These are phyloP conservation scores for Zaprionus lineosus DNA, from an alignment of 2,888 invertebrate genomes.

Conservation along the genomic window DNA sequence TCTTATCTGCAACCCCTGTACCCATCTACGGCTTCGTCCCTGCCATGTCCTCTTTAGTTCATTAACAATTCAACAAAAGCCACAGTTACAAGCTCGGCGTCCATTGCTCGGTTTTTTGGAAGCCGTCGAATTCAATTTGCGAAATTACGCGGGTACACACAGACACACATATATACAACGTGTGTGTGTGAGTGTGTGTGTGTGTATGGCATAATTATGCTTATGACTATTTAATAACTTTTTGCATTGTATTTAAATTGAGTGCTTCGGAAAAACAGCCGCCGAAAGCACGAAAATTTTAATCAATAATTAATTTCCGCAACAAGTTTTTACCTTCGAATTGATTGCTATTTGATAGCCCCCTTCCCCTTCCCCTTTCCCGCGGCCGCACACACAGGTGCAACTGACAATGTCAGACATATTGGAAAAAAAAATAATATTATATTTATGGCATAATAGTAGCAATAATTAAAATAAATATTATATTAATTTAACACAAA, in stretches of 20 bases:
- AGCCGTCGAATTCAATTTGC: slow-evolving; percentile 21
- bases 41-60: slow-evolving; percentile 33
- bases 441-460: no score
- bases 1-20: slow-evolving; percentile 1
- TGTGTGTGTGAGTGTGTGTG: not conserved
- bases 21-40: slow-evolving; percentile 1
- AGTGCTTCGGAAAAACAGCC: slow-evolving; percentile 28
- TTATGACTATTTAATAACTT: slow-evolving; percentile 64
- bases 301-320: slow-evolving; percentile 69
- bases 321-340: slow-evolving; percentile 41
- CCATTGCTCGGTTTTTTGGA: not conserved
- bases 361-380: not conserved
- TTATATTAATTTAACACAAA: no score
- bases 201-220: slow-evolving; percentile 40
- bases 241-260: slow-evolving; percentile 33
- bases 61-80: slow-evolving; percentile 53
- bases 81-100: slow-evolving; percentile 11
- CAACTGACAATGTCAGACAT: no score
- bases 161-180: not conserved
- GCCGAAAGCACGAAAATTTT: slow-evolving; percentile 13
- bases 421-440: no score
- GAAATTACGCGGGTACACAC: slow-evolving; percentile 1
- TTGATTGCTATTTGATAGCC: slow-evolving; percentile 48
- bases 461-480: no score
- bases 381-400: not conserved